Evolutionary conservation across 2,797 vertebrate species (phyloP), one percentile per base, ranked within the genome.

Genomic region (Buceros bicornis): DNA sequence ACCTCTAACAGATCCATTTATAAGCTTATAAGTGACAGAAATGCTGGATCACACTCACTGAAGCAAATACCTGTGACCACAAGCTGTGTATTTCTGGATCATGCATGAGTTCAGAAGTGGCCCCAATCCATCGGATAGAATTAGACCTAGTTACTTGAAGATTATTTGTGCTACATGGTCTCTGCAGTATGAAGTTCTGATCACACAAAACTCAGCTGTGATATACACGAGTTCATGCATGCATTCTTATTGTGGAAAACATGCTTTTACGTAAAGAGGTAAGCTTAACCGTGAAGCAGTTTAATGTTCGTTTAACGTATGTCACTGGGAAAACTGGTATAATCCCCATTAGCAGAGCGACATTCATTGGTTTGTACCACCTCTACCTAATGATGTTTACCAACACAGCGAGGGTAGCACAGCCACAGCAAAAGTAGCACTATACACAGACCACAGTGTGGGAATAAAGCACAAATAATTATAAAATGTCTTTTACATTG

Each of bases 241-340:
- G 26, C 33, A 33, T 33, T 33, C 7, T 78, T 78, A 48, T 64
- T 78, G 65, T 64, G 48, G 65, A 90, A 93, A 90, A 84, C 16
- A 33, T 28, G 14, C 8, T 86, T 90, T 21, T 48, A 17, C 48
- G 16, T 33, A 35, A n/a, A 58, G n/a, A 77, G 17, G 61, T 29
- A 31, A 72, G 35, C 13, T 85, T 93, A 77, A 11, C 18, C 43
- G 24, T 20, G 40, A 82, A 22, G 4, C 7, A 79, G 18, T 79
- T 79, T 53, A 40, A 40, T 40, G 4, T 72, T 62, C 28, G 4
- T 73, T 84, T 65, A 70, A 79, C 53, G 20, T 33, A 19, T 82
- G 40, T 56, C 42, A 12, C 26, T 35, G 11, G 35, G 40, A 58
- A 94, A 90, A 26, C 7, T 78, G 24, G 5, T 31, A 51, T 43